A percentile compares a stretch with the other conserved stretches of the same genome.
phyloP scores from a whole-genome alignment of 1,140 invertebrate species.

The Manduca sexta region DNA sequence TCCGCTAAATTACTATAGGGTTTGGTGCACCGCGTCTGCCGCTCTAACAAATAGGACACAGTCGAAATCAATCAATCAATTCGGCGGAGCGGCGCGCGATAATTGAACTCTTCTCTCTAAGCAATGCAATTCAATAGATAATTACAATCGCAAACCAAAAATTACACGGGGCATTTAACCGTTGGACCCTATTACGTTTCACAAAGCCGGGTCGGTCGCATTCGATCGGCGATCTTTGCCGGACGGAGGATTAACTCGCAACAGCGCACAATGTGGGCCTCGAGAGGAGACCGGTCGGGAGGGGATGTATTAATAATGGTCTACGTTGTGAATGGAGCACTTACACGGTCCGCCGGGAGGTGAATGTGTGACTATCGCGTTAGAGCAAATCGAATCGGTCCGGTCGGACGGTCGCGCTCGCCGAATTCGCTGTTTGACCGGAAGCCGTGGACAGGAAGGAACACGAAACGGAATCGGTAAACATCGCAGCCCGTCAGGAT shows the following conservation, averaged over 20 bases:
- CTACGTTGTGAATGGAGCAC: conserved; percentile 60
- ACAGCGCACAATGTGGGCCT: conserved; percentile 53
- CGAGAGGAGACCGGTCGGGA: conserved; percentile 38
- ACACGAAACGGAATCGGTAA: conserved; percentile 15
- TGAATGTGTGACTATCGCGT: conserved; percentile 66
- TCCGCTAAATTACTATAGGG: conserved; percentile 43
- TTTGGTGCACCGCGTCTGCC: conserved; percentile 48
- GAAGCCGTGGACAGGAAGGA: conserved; percentile 34
- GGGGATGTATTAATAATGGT: conserved; percentile 65
- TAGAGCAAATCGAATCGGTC: conserved; percentile 64
- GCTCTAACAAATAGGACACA: conserved; percentile 50
- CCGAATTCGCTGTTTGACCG: conserved; percentile 57
- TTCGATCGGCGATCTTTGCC: conserved; percentile 54
- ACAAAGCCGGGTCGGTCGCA: conserved; percentile 49
- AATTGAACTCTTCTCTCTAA: conserved; percentile 64
- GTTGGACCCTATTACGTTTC: conserved; percentile 55
- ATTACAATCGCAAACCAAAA: conserved; percentile 68
- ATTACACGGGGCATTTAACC: conserved; percentile 61
- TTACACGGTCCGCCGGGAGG: conserved; percentile 62
- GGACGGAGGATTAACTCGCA: conserved; percentile 57
- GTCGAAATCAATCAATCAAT: conserved; percentile 65
- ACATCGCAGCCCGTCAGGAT: neutral
- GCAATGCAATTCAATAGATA: conserved; percentile 57
- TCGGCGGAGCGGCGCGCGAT: conserved; percentile 53
- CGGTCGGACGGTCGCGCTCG: conserved; percentile 44